Evolutionary conservation across 1,140 invertebrate species (phyloP).

Genomic region (Drosophila equinoxialis): DNA sequence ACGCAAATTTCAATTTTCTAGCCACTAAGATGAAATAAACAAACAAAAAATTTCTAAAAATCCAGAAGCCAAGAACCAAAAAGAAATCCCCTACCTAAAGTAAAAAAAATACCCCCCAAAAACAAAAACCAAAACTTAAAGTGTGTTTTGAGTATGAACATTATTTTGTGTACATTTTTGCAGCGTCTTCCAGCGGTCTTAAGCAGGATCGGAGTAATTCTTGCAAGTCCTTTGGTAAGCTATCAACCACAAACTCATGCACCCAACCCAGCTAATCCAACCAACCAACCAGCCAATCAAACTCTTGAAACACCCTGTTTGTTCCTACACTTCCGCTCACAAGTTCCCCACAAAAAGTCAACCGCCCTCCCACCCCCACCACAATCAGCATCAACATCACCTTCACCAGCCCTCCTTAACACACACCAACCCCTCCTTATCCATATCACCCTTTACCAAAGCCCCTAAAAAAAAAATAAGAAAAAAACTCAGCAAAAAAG

Average conservation of each 20-base stretch:
- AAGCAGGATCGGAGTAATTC: conserved; percentile 95
- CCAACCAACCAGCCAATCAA: conserved; percentile 33
- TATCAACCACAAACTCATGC: conserved; percentile 83
- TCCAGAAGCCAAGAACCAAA: conserved; percentile 50
- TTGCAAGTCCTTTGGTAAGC: conserved; percentile 96
- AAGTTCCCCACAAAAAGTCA: neutral
- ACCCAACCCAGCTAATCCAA: conserved; percentile 17
- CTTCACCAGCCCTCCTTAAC: neutral
- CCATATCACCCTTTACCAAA: neutral
- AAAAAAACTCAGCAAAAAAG: conserved; percentile 40
- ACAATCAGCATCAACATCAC: conserved; percentile 5
- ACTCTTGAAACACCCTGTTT: conserved; percentile 23
- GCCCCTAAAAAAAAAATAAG: conserved; percentile 9
- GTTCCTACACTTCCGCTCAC: neutral
- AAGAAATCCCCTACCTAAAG: conserved; percentile 18
- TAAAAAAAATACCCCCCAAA: conserved; percentile 45
- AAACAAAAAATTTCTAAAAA: conserved; percentile 7
- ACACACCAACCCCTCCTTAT: neutral
- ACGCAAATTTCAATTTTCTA: conserved; percentile 32
- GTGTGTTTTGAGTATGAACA: conserved; percentile 83
- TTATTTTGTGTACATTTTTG: conserved; percentile 85
- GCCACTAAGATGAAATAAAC: conserved; percentile 2
- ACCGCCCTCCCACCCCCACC: neutral
- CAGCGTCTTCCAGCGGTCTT: conserved; percentile 95
- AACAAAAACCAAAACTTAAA: conserved; percentile 73